Evolutionary conservation across 1,140 invertebrate species (phyloP).

Genomic region (Mizuhopecten yessoensis): DNA sequence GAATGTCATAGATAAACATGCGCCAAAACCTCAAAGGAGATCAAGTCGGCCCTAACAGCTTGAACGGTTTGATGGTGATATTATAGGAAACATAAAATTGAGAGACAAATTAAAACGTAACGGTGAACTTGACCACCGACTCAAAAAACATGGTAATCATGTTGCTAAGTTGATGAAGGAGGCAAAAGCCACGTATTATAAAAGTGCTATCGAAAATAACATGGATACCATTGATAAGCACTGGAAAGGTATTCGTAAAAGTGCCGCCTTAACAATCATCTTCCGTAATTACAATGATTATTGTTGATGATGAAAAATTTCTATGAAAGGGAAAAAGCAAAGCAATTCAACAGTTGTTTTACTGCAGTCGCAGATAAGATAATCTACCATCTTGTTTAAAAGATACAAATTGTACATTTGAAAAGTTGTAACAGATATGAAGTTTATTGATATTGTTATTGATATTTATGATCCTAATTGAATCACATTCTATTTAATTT

Average conservation of each 20-base stretch:
- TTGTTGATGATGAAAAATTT: too few species aligned
- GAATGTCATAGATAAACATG: background rate
- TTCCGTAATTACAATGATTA: too few species aligned
- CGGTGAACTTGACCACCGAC: background rate
- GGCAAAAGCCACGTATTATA: background rate
- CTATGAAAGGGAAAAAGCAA: too few species aligned
- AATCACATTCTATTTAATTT: too few species aligned
- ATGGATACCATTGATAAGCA: background rate
- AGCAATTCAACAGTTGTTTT: too few species aligned
- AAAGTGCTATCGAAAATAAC: background rate
- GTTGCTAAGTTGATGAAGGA: background rate
- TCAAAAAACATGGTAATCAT: background rate
- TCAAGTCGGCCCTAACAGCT: background rate
- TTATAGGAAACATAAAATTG: background rate
- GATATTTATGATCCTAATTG: too few species aligned
- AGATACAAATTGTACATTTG: too few species aligned
- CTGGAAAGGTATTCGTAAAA: background rate
- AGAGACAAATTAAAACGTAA: background rate
- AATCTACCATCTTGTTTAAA: too few species aligned
- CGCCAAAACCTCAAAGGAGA: background rate
- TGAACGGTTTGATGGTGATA: background rate
- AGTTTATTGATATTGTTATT: too few species aligned
- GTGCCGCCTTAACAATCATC: too few species aligned
- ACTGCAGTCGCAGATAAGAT: too few species aligned
- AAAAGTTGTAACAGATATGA: too few species aligned